Base-by-base conservation (phyloP, 1,140 invertebrate species). In the Papilio xuthus region DNA sequence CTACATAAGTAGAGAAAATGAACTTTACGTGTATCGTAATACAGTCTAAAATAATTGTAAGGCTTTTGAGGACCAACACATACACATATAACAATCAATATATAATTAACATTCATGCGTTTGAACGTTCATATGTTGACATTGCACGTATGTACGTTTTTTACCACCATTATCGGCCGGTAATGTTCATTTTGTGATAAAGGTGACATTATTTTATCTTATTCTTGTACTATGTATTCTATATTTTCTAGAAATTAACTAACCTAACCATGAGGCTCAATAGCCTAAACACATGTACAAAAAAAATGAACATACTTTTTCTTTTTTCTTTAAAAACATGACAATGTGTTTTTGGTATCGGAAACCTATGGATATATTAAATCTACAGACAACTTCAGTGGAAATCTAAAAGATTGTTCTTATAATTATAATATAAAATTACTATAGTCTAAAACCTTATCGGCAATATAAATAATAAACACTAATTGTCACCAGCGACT, bases 101-200 rank as follows among this genome's bases (percentile, higher is more conserved):
- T 76, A 76, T 76, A 76, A 32, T 60, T 73, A 60, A 63, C 74
- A 76, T 60, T 76, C 74, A 76, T 76, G 74, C 74, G 53, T 63
- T 20, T 76, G 53, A 76, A 72, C 32, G 37, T 28, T 53, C 12
- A 75, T 75, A 63, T 76, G 74, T 20, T 76, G 74, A 63, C 32
- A 76, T 76, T 76, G 53, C 53, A 75, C 18, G 1, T 47, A 32
- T 71, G 7, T 9, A 1, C 0, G n/a, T 9, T 56, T 56, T 53
- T 74, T 56, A 9, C 9, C 28, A 70, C 41, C 15, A 41, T 20
- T 56, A n/a, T 75, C 1, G 50, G 13, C 60, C 60, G 56, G 18
- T 26, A 28, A 18, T 56, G 15, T 28, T 26, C 50, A 73, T 42
- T 47, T 72, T 12, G 10, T 20, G 1, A n/a, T 20, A 53, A 20